Evolutionary conservation across 2,888 invertebrate species (phyloP), one percentile per base, ranked within the genome.

Genomic region (Erebia ligea): DNA sequence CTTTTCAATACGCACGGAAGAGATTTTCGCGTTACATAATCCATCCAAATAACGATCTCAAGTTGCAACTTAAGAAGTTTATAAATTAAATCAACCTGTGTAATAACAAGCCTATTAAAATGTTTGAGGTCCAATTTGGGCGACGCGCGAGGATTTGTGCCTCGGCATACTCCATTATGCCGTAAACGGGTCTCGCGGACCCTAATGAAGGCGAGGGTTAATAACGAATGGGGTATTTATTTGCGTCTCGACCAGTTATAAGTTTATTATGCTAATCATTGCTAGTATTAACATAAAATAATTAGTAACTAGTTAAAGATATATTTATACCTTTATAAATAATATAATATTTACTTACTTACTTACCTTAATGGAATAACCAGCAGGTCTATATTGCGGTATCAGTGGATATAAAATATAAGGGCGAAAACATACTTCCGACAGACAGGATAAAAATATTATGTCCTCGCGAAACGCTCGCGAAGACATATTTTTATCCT

Each of bases 41-140:
- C 25, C 4, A 34, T 34, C 34, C 5, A 34, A 34, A 34, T 34
- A 34, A 6, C 6, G 6, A 34, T 34, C 34, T 34, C 8, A 58
- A 34, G 25, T 2, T 8, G 15, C 15, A n/a, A 17, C 9, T 9
- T 3, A 21, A 56, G 13, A 56, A 56, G 19, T 17, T 25, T 6
- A 54, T 58, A 68, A 48, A n/a, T 25, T 25, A 73, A 70, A 71
- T 54, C 74, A 67, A 40, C 69, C 76, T 76, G 72, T 76, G 13
- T 21, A 56, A 48, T 77, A 78, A 79, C 78, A 76, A 69, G 71
- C 76, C 78, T 78, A 79, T 81, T 80, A 79, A 81, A 80, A 81
- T 80, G 72, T 76, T 77, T 79, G 69, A 67, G 73, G 69, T 76
- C 79, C 79, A 79, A 79, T 79, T 80, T 76, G 78, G 79, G 68